Percentiles rank a stretch among this genome's conserved stretches.
Evolutionary conservation across 2,797 vertebrate genomes (phyloP).

Genomic region (Prionace glauca): DNA sequence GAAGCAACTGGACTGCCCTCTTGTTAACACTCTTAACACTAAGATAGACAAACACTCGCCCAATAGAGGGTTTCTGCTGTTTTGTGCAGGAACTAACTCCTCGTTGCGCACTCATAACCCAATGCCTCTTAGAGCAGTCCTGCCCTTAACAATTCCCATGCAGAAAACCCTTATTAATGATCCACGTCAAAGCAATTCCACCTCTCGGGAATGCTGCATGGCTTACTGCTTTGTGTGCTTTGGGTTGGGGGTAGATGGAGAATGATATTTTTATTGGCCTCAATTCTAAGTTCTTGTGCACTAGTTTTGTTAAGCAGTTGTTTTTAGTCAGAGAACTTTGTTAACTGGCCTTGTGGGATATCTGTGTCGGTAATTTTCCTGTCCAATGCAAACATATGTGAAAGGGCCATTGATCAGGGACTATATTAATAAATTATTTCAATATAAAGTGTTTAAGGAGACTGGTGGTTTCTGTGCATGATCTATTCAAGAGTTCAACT

Average conservation of each 20-base stretch:
- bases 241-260: background rate
- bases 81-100: background rate
- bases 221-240: background rate
- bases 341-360: slow-evolving; percentile 2
- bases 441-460: background rate
- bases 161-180: slow-evolving; percentile 3
- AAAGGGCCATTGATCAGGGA: background rate
- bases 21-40: background rate
- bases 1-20: background rate
- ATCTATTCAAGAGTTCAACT: background rate
- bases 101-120: too few species aligned
- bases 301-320: slow-evolving; percentile 25
- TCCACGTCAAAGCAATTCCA: background rate
- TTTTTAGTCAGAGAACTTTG: slow-evolving; percentile 15
- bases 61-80: background rate
- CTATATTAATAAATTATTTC: slow-evolving; percentile 13
- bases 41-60: background rate
- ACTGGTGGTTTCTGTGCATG: background rate
- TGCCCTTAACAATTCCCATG: background rate
- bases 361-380: background rate
- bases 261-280: slow-evolving; percentile 32
- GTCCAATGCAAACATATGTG: background rate
- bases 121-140: background rate
- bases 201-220: background rate
- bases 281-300: background rate